These are phyloP conservation scores for Pantelozetes paolii DNA, from an alignment of 2,888 invertebrate genomes.

Conservation along the genomic window DNA sequence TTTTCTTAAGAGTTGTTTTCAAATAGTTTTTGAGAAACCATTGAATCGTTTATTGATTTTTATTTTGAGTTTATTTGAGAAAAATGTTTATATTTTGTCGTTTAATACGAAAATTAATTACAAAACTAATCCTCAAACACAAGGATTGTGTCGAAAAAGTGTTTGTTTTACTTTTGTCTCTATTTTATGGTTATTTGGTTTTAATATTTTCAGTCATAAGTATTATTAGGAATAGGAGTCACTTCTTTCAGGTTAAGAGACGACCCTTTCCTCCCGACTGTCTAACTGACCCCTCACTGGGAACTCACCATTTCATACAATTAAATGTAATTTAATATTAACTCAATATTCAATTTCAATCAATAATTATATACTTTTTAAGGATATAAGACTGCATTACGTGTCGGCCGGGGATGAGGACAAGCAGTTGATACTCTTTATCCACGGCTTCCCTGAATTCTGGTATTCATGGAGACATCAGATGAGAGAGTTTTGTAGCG, in stretches of 20 bases:
- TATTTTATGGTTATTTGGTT: neutral
- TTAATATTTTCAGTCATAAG: no score
- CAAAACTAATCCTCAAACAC: no score
- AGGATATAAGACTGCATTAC: conserved; percentile 59
- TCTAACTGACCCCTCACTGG: neutral
- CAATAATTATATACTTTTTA: neutral
- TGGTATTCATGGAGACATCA: conserved; percentile 74
- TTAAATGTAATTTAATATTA: neutral
- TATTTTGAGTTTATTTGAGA: no score
- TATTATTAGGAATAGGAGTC: neutral
- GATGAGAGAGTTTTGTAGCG: conserved; percentile 60
- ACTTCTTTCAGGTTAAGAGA: neutral
- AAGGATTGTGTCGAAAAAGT: no score
- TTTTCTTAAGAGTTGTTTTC: no score
- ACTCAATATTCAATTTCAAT: neutral
- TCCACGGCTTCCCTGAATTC: conserved; percentile 73
- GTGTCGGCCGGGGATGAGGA: conserved; percentile 62
- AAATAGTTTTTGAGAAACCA: no score
- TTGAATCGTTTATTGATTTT: no score
- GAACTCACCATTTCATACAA: conserved; percentile 20
- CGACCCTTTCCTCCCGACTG: neutral
- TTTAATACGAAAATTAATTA: no score
- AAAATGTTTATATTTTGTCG: no score
- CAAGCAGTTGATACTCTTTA: conserved; percentile 62
- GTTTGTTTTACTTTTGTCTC: neutral